A percentile compares a stretch with the other conserved stretches of the same genome.
These are phyloP conservation scores for Ibycter americanus DNA, from an alignment of 2,797 vertebrate genomes.

Conservation along the genomic window DNA sequence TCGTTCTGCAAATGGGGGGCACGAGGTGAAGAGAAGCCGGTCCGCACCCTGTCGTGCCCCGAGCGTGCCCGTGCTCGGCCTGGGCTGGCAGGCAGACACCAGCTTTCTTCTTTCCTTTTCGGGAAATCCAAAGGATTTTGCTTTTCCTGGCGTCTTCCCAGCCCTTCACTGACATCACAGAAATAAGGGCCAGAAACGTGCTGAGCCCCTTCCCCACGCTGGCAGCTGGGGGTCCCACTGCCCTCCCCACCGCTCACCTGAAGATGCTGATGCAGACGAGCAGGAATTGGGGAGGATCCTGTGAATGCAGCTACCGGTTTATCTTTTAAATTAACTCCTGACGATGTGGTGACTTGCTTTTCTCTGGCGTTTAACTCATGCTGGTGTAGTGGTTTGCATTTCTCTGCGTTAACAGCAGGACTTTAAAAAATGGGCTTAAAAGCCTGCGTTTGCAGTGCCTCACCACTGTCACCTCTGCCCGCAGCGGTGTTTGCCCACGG, in stretches of 20 bases:
- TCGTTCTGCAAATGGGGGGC: neutral
- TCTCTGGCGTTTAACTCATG: neutral
- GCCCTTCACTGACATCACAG: neutral
- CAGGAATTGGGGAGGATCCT: neutral
- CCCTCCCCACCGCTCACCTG: neutral
- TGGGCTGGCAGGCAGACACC: neutral
- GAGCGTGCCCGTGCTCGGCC: rapidly evolving
- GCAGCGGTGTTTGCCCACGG: neutral
- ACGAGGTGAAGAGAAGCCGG: neutral
- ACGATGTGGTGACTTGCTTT: neutral
- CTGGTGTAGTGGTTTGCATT: neutral
- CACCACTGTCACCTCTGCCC: neutral
- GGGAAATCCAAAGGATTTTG: neutral
- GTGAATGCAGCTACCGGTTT: rapidly evolving
- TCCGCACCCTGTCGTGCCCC: rapidly evolving
- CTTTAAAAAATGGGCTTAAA: neutral
- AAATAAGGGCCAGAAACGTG: neutral
- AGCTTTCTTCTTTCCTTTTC: neutral
- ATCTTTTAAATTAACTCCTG: neutral
- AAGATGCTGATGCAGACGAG: neutral
- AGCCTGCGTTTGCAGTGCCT: neutral
- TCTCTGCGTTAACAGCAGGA: neutral
- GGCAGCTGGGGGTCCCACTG: neutral
- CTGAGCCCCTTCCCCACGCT: neutral
- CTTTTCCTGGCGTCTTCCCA: neutral